Conservation (phyloP, 2,797 vertebrate species). For the Peromyscus eremicus region DNA sequence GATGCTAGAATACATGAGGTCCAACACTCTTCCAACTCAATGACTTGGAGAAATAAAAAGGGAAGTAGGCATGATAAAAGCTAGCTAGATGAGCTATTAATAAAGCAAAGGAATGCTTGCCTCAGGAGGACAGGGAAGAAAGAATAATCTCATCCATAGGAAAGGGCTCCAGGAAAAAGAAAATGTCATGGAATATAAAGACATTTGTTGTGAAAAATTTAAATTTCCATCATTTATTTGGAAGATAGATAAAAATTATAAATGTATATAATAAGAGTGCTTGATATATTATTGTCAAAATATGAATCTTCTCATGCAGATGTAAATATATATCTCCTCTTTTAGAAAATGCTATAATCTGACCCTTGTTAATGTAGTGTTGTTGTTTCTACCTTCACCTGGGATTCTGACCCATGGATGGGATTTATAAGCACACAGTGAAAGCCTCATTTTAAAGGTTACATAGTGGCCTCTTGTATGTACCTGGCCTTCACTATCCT, state of each 20-base stretch:
- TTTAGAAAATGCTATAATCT: not conserved
- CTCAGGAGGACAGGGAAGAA: not conserved
- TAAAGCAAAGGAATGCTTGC: not conserved
- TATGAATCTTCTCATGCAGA: not conserved
- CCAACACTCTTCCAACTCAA: not conserved
- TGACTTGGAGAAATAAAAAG: not conserved
- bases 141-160: not conserved
- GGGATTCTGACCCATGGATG: not conserved
- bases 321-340: not conserved
- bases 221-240: constrained; percentile 45
- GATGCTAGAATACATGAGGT: not conserved
- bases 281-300: not conserved
- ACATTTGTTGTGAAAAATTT: not conserved
- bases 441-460: constrained; percentile 35
- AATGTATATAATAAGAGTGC: not conserved
- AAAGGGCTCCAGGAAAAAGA: not conserved
- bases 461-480: constrained; percentile 18
- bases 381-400: not conserved
- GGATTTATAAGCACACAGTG: not conserved
- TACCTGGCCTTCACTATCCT: not conserved
- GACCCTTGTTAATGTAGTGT: not conserved
- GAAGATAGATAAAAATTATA: not conserved
- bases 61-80: not conserved
- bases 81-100: not conserved
- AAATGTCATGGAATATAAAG: not conserved